Evolutionary conservation across 1,140 invertebrate species (phyloP).

Genomic region (Notospermus geniculatus): DNA sequence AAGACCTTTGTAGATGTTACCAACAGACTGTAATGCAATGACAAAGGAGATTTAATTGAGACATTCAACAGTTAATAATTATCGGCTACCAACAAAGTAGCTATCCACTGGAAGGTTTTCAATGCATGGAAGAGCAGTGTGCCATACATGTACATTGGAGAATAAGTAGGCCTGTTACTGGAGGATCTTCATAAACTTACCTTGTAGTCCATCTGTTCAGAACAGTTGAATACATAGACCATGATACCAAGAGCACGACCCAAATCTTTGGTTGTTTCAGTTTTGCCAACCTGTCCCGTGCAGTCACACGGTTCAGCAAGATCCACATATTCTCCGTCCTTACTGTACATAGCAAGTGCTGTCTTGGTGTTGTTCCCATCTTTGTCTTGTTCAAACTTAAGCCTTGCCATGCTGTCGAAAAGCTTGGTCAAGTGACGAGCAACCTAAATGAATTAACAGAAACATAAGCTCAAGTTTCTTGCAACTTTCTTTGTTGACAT

Average conservation of each 20-base stretch:
- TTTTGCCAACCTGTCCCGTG: conserved; percentile 86
- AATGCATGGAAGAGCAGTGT: too few species aligned
- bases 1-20: conserved; percentile 95
- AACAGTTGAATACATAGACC: conserved; percentile 98
- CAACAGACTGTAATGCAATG: conserved; percentile 82
- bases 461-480: too few species aligned
- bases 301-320: conserved; percentile 77
- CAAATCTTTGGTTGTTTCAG: conserved; percentile 95
- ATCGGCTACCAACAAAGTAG: too few species aligned
- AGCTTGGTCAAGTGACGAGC: conserved; percentile 83
- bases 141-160: too few species aligned
- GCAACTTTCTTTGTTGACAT: too few species aligned
- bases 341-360: conserved; percentile 84
- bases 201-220: conserved; percentile 97
- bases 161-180: too few species aligned
- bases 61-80: too few species aligned
- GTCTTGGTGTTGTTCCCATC: conserved; percentile 59
- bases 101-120: too few species aligned
- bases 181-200: too few species aligned
- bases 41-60: too few species aligned
- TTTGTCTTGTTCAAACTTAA: conserved; percentile 71
- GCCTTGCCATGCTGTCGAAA: conserved; percentile 89
- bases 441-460: conserved; percentile 53
- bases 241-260: conserved; percentile 92
- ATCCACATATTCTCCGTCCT: conserved; percentile 90